These are phyloP conservation scores for Drosophila obscura DNA, from an alignment of 1,140 invertebrate genomes.

Conservation along the genomic window DNA sequence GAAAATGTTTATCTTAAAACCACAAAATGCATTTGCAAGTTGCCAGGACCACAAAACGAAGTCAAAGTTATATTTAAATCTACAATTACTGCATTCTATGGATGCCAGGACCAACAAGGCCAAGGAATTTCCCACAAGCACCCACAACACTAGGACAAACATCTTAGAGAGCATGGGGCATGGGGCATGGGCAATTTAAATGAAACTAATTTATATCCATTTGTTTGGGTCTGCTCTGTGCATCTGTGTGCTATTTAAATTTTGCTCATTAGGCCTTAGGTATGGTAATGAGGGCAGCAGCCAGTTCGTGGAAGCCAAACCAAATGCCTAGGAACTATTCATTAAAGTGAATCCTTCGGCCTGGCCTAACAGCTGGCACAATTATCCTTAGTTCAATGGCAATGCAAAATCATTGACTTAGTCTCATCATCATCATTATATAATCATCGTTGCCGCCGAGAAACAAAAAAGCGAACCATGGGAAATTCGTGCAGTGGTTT, in stretches of 20 bases:
- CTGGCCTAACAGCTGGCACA: slow-evolving; percentile 1
- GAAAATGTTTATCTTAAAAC: slow-evolving; percentile 15
- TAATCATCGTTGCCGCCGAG: slow-evolving; percentile 3
- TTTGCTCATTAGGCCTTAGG: slow-evolving; percentile 45
- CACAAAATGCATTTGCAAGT: background rate
- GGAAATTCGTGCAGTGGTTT: background rate
- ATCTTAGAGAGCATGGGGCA: background rate
- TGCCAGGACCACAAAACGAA: slow-evolving; percentile 2
- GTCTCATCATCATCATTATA: slow-evolving; percentile 12
- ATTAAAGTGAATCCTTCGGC: slow-evolving; percentile 14
- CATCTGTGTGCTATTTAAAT: slow-evolving; percentile 34
- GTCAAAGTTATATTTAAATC: slow-evolving; percentile 9
- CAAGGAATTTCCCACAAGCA: slow-evolving; percentile 24
- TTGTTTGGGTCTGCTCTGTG: slow-evolving; percentile 6
- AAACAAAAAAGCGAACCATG: too few species aligned
- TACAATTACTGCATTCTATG: slow-evolving; percentile 31
- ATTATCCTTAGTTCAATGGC: slow-evolving; percentile 26
- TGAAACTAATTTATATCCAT: slow-evolving; percentile 35
- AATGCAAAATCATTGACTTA: slow-evolving; percentile 9
- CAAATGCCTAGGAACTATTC: slow-evolving; percentile 9
- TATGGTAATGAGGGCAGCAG: slow-evolving; percentile 28
- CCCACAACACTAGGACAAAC: slow-evolving; percentile 12
- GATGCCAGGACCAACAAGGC: slow-evolving; percentile 10
- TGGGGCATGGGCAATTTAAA: slow-evolving; percentile 2
- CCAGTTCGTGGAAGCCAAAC: slow-evolving; percentile 6